These are phyloP conservation scores for Parauchenoglanis punctatus DNA, from an alignment of 2,797 vertebrate species.

Conservation along the genomic window DNA sequence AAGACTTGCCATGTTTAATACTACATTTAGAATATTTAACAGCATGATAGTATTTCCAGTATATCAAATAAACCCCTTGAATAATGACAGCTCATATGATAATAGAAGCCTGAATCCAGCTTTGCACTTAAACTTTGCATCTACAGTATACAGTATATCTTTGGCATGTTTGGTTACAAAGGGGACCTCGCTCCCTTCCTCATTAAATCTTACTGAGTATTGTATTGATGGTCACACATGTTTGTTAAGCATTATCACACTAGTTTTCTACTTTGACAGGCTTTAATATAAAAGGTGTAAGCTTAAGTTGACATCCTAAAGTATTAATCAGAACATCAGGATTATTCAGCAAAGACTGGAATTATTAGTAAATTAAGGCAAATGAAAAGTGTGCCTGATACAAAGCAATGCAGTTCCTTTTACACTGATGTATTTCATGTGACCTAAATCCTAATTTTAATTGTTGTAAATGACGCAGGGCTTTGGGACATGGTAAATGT, in stretches of 20 bases:
- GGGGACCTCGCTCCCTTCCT: background rate
- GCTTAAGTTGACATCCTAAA: background rate
- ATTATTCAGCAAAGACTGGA: background rate
- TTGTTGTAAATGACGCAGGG: background rate
- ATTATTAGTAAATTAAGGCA: background rate
- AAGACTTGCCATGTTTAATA: background rate
- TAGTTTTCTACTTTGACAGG: background rate
- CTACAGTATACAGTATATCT: background rate
- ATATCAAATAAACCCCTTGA: background rate
- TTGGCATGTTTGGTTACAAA: slow-evolving; percentile 5
- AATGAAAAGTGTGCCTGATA: background rate
- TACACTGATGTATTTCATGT: background rate
- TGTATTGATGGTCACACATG: background rate
- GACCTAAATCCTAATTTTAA: background rate
- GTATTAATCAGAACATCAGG: background rate
- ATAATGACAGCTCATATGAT: background rate
- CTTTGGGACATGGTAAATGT: too few relatives aligned
- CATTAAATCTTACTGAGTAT: slow-evolving; percentile 27
- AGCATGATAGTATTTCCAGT: background rate
- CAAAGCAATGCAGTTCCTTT: background rate
- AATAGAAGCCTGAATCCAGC: background rate
- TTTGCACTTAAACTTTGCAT: background rate
- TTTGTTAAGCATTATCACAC: slow-evolving; percentile 6
- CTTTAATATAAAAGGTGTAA: background rate
- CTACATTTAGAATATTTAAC: background rate